Evolutionary conservation across 2,113 vertebrate genomes (phyloP).

Genomic region (Poicephalus gulielmi): DNA sequence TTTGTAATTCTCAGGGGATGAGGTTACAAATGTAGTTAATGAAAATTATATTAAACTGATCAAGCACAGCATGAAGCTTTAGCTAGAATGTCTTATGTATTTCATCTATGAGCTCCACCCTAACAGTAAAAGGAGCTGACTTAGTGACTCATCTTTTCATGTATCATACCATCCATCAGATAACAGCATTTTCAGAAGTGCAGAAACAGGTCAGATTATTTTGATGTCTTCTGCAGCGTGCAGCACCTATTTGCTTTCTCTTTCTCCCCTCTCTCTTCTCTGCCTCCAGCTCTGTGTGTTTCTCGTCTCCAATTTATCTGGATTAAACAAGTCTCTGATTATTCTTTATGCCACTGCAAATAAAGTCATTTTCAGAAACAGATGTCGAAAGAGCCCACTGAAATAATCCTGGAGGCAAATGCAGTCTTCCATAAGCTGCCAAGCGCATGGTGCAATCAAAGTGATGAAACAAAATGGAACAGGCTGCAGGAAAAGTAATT

Average conservation of each 20-base stretch:
- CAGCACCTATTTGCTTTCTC: not conserved
- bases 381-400: slow-evolving; percentile 58
- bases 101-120: not conserved
- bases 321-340: slow-evolving; percentile 69
- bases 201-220: slow-evolving; percentile 10
- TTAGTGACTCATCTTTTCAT: slow-evolving; percentile 32
- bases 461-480: slow-evolving; percentile 69
- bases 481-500: slow-evolving; percentile 72
- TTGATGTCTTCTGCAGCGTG: slow-evolving; percentile 2
- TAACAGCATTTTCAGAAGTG: slow-evolving; percentile 26
- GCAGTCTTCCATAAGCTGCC: slow-evolving; percentile 62
- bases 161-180: not conserved
- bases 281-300: slow-evolving; percentile 8
- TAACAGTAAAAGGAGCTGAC: not conserved
- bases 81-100: not conserved
- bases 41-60: slow-evolving; percentile 32
- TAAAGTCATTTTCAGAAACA: slow-evolving; percentile 74
- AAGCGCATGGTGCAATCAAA: slow-evolving; percentile 62
- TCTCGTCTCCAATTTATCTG: slow-evolving; percentile 57
- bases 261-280: not conserved
- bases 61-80: not conserved
- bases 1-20: not conserved
- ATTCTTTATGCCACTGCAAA: slow-evolving; percentile 71
- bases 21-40: not conserved
- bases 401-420: slow-evolving; percentile 72